Evolutionary conservation across 2,888 invertebrate species (phyloP), one percentile per base, ranked within the genome.

Genomic region (Blastobasis lacticolella): DNA sequence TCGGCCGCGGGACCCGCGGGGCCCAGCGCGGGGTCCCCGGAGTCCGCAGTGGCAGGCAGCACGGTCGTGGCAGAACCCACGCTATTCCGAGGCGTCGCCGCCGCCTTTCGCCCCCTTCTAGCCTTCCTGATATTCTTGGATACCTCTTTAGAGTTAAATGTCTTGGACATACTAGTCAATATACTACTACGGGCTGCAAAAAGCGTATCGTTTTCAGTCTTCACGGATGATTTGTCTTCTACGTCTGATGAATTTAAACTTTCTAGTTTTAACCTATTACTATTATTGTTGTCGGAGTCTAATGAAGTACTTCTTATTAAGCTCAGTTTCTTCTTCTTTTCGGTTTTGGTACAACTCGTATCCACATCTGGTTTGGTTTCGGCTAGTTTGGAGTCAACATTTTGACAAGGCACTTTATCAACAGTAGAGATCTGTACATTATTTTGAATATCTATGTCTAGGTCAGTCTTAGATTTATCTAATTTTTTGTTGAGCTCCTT

Each of bases 151-250:
- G 89, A 84, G 67, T 89, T 89, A 73, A 89, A 89, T 67, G 86
- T 87, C 75, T 81, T 87, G 54, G 89, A 89, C 89, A 89, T 89
- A 72, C 88, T 85, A 71, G 79, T 85, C 71, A 89, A 75, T 77
- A 89, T 89, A 75, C 82, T 83, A 78, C 81, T 86, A 73, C 87
- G 84, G 61, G 81, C 83, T 67, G 81, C 74, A 67, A 81, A 80
- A 78, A 85, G 90, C 68, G 86, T 87, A 80, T 90, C 88, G 65
- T 89, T 78, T 73, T 86, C 91, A 91, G 91, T 91, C 78, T 90
- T 90, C 75, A 89, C 79, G 69, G 89, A 73, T 66, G 89, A 78
- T 81, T 90, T 91, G 72, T 90, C 90, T 67, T 90, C 90, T 68
- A 90, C 80, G 66, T 90, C 90, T 61, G 81, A 72, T 74, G 83